Evolutionary conservation across 2,113 vertebrate genomes (phyloP).

Genomic region (Natator depressus): DNA sequence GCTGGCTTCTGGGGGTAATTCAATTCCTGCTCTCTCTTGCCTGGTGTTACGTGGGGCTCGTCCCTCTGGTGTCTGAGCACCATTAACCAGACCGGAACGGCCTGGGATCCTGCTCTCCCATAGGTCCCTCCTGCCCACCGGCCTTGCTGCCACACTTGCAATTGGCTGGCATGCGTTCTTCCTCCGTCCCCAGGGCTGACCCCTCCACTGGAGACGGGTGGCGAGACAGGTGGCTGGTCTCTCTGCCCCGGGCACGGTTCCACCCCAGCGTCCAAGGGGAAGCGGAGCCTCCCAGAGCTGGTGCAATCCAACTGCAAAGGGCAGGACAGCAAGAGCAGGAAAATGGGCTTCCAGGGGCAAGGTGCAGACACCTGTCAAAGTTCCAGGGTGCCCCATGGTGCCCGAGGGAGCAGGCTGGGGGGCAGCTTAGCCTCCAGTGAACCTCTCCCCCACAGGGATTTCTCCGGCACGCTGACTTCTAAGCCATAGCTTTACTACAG

Average conservation of each 20-base stretch:
- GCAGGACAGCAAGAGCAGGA: background rate
- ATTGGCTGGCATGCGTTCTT: background rate
- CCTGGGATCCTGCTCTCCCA: no score
- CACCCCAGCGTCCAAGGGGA: background rate
- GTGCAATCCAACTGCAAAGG: background rate
- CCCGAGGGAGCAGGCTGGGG: background rate
- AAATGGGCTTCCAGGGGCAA: background rate
- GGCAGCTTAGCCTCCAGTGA: no score
- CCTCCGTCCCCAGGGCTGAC: background rate
- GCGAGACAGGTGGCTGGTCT: background rate
- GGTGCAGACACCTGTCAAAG: background rate
- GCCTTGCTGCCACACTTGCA: background rate
- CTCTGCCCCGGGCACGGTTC: background rate
- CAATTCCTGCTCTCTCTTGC: background rate
- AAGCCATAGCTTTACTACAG: no score
- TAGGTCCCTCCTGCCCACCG: no score
- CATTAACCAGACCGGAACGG: background rate
- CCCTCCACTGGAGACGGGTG: background rate
- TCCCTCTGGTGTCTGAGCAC: no score
- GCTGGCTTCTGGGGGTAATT: background rate
- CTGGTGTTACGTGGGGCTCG: background rate
- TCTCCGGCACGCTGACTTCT: background rate
- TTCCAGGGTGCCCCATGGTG: background rate
- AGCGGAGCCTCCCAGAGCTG: background rate
- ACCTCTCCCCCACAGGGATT: background rate